A percentile compares a stretch with the other conserved stretches of the same genome.
phyloP scores from a whole-genome alignment of 2,113 vertebrate species.

The Chaetorhynchus papuensis region DNA sequence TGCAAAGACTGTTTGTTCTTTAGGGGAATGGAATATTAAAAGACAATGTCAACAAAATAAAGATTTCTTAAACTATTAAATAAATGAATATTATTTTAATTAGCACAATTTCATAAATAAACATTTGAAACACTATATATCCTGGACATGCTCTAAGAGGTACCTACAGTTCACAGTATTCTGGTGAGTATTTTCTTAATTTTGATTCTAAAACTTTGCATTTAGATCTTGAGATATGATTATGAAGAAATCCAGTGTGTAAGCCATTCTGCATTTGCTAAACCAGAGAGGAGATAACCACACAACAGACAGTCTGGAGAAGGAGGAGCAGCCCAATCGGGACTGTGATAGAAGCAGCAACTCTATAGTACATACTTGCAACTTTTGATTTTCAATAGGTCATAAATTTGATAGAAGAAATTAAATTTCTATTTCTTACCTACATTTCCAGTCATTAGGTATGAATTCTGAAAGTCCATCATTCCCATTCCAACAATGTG shows the following conservation, averaged over 20 bases:
- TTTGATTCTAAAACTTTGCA: not conserved
- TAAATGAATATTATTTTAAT: not conserved
- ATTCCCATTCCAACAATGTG: slow-evolving; percentile 98
- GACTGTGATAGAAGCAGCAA: not conserved
- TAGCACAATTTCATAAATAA: not conserved
- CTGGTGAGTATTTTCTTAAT: not conserved
- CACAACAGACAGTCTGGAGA: not conserved
- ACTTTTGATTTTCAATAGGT: slow-evolving; percentile 55
- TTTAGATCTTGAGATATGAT: not conserved
- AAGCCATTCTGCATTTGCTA: not conserved
- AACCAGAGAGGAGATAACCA: not conserved
- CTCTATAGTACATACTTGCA: slow-evolving; percentile 46
- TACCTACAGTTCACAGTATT: not conserved
- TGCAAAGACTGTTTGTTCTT: not conserved
- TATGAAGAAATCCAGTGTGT: not conserved
- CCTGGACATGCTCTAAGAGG: not conserved
- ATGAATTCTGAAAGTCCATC: slow-evolving; percentile 99
- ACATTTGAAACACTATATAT: not conserved
- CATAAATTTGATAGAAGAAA: slow-evolving; percentile 50
- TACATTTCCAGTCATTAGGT: slow-evolving; percentile 99
- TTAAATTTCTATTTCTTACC: slow-evolving; percentile 84
- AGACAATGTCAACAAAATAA: not conserved
- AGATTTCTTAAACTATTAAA: not conserved
- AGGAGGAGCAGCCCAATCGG: not conserved
- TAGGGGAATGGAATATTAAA: not conserved